Base-by-base conservation (phyloP, 2,113 vertebrate species). In the Takifugu bimaculatus region DNA sequence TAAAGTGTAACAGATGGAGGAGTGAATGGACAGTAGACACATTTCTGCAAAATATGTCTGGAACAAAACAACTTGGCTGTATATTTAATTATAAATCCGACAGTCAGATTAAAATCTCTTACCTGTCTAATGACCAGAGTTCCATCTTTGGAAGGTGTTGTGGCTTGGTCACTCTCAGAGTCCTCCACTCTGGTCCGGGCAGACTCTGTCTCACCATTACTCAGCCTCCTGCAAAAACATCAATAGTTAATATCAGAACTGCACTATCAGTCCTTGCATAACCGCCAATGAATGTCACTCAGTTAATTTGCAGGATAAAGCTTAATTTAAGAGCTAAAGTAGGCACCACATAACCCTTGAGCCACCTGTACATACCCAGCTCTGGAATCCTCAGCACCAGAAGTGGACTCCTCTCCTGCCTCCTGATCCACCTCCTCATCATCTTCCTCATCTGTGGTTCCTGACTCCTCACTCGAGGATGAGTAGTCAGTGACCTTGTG, bases 401-500 rank as follows among this genome's bases (percentile, higher is more conserved):
- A 98, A 39, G 93, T 93, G 54, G 96, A 94, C 78, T 98, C 97
- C 6, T 97, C 96, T 11, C 92, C 92, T 5, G 90, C 92, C 76
- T 98, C 97, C 85, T 98, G 96, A 44, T 99, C 97, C 57, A 94
- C 93, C 10, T 99, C 97, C 45, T 99, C 97, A 0, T 98, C 97
- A 0, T 98, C 97, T 28, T 99, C 97, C 58, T 99, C 97, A 1
- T 99, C 97, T 0, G 95, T 98, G 0, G 96, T 98, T 62, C 94
- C 96, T 0, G 97, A 99, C 45, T 99, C 97, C 54, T 98, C 97
- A 64, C 97, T 99, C 4, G 97, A 99, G 26, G 97, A 99, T 1
- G 96, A 98, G 81, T 99, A 99, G 79, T 99, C 97, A 0, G 96
- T 98, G 55, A 97, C 96, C 84, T 99, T 98, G 89, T 98, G 95